A percentile compares a stretch with the other conserved stretches of the same genome.
Evolutionary conservation across 2,113 vertebrate genomes (phyloP).

Genomic region (Anoura caudifer): DNA sequence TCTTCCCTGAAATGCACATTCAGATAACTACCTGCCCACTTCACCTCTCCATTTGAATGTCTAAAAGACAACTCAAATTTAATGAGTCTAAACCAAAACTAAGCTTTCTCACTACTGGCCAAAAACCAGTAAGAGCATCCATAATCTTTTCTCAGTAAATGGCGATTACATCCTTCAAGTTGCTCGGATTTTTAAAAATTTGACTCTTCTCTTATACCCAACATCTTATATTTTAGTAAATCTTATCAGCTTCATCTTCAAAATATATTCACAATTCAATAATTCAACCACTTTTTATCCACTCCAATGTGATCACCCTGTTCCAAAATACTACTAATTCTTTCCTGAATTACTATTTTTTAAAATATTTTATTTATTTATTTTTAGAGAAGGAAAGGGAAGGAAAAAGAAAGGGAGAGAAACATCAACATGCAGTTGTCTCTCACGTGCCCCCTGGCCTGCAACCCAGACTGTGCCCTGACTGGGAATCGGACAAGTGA

Average conservation of each 20-base stretch:
- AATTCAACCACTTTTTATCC: background rate
- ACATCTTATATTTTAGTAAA: background rate
- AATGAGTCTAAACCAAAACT: background rate
- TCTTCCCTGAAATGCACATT: background rate
- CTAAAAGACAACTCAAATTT: background rate
- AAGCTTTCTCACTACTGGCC: background rate
- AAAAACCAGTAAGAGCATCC: background rate
- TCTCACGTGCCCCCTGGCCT: no score
- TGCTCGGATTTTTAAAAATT: background rate
- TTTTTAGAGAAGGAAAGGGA: no score
- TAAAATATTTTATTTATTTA: no score
- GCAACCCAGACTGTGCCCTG: no score
- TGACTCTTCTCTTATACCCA: background rate
- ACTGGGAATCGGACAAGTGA: no score
- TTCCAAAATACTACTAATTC: background rate
- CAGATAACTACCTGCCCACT: background rate
- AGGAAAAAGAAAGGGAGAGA: no score
- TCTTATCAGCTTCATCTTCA: background rate
- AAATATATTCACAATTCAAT: background rate
- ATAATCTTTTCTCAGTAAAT: background rate
- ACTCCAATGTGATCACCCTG: background rate
- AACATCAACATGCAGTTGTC: no score
- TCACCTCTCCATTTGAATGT: background rate
- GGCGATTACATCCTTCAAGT: background rate
- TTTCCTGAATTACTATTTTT: background rate